A percentile compares a stretch with the other conserved stretches of the same genome.
These are phyloP conservation scores for Marisa cornuarietis DNA, from an alignment of 1,140 invertebrate species.

Conservation along the genomic window DNA sequence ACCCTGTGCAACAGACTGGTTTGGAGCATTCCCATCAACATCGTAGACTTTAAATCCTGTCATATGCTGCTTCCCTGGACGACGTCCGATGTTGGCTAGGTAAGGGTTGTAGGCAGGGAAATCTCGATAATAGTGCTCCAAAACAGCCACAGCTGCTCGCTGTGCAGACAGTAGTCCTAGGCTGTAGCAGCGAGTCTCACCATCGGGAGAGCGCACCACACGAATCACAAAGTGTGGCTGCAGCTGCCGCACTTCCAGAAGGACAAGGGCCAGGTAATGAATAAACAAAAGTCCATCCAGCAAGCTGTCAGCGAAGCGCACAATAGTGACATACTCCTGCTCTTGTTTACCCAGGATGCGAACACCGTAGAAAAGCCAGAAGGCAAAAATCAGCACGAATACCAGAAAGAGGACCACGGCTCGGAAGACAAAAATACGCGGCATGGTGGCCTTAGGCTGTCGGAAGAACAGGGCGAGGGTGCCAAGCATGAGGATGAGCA, in stretches of 20 bases:
- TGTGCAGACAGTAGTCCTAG: constrained; percentile 93
- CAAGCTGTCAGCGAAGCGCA: constrained; percentile 89
- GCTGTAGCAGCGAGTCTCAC: constrained; percentile 76
- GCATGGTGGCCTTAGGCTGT: constrained; percentile 79
- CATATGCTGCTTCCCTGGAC: constrained; percentile 47
- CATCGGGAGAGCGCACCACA: constrained; percentile 92
- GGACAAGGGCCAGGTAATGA: constrained; percentile 91
- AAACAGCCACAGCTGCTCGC: constrained; percentile 89
- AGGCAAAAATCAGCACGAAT: constrained; percentile 92
- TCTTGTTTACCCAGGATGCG: constrained; percentile 67
- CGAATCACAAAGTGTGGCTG: constrained; percentile 91
- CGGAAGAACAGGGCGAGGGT: constrained; percentile 82
- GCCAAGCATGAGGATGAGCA: constrained; percentile 88
- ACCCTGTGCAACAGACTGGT: constrained; percentile 60
- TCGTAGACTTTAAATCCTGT: constrained; percentile 95
- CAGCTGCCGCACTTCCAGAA: constrained; percentile 91
- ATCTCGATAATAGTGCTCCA: constrained; percentile 95
- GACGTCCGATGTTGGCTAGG: constrained; percentile 68
- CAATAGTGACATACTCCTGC: constrained; percentile 71
- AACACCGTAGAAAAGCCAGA: constrained; percentile 98
- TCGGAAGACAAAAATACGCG: constrained; percentile 90
- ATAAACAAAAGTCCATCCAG: constrained; percentile 94
- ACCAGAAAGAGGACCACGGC: constrained; percentile 87
- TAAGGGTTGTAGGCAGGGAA: constrained; percentile 98
- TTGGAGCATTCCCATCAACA: constrained; percentile 77